Conservation (phyloP, 1,140 invertebrate genomes). For the Druon quercuslanigerum region DNA sequence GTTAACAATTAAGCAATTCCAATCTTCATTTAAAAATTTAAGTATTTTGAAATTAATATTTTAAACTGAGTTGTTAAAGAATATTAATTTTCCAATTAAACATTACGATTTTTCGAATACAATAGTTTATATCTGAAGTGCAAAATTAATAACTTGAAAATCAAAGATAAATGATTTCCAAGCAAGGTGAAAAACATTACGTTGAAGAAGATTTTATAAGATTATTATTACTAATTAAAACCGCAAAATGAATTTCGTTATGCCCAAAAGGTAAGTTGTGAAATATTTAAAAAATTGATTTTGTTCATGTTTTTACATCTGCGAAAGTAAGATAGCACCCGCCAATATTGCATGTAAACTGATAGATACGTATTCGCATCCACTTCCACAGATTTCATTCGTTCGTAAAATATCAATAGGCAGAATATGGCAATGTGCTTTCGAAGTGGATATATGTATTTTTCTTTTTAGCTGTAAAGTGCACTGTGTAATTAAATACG, state of each 20-base stretch:
- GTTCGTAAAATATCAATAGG: slow-evolving; percentile 43
- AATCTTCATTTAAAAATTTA: too few species aligned
- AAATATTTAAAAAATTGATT: slow-evolving; percentile 4
- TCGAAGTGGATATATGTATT: not conserved
- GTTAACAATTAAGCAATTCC: too few species aligned
- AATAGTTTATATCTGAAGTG: too few species aligned
- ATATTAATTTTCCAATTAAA: too few species aligned
- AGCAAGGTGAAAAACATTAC: too few species aligned
- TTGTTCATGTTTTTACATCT: slow-evolving; percentile 26
- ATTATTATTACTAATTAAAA: too few species aligned
- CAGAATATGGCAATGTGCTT: not conserved
- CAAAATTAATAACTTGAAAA: too few species aligned
- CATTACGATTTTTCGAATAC: too few species aligned
- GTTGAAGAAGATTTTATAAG: too few species aligned
- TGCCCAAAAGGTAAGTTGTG: not conserved
- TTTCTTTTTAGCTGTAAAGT: not conserved
- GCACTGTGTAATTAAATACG: not conserved
- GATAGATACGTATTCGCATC: slow-evolving; percentile 9
- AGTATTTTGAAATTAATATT: too few species aligned
- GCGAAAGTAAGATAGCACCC: not conserved
- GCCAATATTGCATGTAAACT: slow-evolving; percentile 16
- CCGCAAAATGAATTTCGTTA: not conserved
- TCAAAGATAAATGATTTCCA: too few species aligned
- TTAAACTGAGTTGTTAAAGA: too few species aligned
- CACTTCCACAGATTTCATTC: slow-evolving; percentile 14